phyloP scores from a whole-genome alignment of 2,888 invertebrate species.

The Zygothrica quintamaculata region DNA sequence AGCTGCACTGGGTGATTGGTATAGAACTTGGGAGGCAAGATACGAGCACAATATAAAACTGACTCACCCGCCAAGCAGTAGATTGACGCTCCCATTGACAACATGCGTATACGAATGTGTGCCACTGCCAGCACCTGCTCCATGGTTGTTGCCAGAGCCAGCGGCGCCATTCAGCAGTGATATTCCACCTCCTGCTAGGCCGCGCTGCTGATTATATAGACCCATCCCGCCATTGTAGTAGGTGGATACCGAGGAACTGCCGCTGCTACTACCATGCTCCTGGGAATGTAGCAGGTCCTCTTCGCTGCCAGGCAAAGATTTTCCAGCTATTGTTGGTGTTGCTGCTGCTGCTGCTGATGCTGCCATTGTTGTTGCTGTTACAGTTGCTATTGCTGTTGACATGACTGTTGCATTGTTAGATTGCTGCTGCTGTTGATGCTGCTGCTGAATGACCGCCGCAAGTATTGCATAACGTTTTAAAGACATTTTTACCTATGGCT shows the following conservation, averaged over 20 bases:
- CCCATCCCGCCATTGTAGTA: constrained; percentile 83
- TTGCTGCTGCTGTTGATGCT: constrained; percentile 59
- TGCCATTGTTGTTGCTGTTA: constrained; percentile 30
- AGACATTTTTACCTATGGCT: constrained; percentile 85
- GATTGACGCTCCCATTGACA: constrained; percentile 88
- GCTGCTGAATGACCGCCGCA: constrained; percentile 82
- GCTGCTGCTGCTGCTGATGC: constrained; percentile 40
- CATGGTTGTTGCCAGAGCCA: constrained; percentile 48
- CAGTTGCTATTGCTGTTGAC: constrained; percentile 51
- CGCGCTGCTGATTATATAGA: constrained; percentile 81
- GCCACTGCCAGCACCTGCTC: constrained; percentile 50
- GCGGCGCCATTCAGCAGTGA: constrained; percentile 62
- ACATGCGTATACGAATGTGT: constrained; percentile 75
- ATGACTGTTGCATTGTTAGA: constrained; percentile 51
- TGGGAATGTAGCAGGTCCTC: constrained; percentile 1
- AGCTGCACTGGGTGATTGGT: not conserved
- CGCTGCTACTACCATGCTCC: constrained; percentile 2
- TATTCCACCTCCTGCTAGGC: constrained; percentile 58
- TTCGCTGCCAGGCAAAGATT: constrained; percentile 23
- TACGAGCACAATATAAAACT: not conserved
- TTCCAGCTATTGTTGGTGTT: constrained; percentile 34
- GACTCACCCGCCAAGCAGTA: constrained; percentile 91
- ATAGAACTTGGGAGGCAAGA: too few relatives aligned
- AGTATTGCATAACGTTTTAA: constrained; percentile 87
- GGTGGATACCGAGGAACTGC: constrained; percentile 61